Conservation (phyloP, 2,113 vertebrate genomes). For the Sturnus vulgaris region DNA sequence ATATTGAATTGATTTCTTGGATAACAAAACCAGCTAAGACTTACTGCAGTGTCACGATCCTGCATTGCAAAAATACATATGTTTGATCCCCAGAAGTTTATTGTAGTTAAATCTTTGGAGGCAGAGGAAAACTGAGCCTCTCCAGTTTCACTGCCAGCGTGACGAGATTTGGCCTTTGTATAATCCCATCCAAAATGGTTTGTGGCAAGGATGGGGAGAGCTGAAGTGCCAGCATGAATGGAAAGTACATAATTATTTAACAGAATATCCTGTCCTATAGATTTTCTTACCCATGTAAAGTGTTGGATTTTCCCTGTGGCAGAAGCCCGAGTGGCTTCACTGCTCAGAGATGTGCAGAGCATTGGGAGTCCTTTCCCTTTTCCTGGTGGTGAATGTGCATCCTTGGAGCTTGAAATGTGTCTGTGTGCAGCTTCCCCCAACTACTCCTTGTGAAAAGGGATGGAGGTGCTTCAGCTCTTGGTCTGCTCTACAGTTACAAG, state of each 20-base stretch:
- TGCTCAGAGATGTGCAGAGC: not conserved
- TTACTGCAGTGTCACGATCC: conserved; percentile 1
- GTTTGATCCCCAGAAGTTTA: conserved; percentile 1
- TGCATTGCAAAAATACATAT: not conserved
- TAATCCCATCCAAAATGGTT: not conserved
- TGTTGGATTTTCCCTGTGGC: not conserved
- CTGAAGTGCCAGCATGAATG: not conserved
- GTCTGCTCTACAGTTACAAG: not conserved
- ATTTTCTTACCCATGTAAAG: not conserved
- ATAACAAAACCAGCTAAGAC: not conserved
- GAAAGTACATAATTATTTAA: not conserved
- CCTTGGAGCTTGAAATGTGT: not conserved
- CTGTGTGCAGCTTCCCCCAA: accelerated
- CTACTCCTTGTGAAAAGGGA: not conserved
- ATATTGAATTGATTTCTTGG: not conserved
- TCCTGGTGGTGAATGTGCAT: accelerated
- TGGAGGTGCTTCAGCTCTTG: not conserved
- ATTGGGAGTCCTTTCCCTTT: not conserved
- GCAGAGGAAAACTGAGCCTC: conserved; percentile 2
- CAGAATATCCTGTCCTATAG: not conserved
- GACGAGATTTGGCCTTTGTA: not conserved
- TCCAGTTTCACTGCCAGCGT: not conserved
- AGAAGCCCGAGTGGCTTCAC: not conserved
- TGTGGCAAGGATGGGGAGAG: not conserved
- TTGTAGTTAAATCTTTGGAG: not conserved